Evolutionary conservation across 2,888 invertebrate species (phyloP).

Genomic region (Erpobdella octoculata): DNA sequence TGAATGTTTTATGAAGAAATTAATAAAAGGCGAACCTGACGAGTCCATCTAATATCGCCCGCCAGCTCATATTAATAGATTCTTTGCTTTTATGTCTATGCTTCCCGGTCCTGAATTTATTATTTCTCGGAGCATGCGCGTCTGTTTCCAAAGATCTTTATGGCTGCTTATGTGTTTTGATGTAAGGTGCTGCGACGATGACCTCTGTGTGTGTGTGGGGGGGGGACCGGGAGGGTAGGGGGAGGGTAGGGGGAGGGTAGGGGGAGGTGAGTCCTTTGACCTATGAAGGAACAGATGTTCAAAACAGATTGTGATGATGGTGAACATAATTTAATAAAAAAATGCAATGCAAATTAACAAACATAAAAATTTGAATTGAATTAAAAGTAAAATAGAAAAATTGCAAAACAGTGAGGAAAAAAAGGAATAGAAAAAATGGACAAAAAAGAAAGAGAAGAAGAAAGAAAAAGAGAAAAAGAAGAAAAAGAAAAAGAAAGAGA

Average conservation of each 20-base stretch:
- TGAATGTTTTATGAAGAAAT: conserved; percentile 8
- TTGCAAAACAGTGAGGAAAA: no score
- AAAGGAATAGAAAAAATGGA: no score
- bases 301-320: no score
- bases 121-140: no score
- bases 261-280: not conserved
- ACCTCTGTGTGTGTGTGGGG: not conserved
- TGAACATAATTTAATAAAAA: no score
- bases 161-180: not conserved
- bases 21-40: conserved; percentile 5
- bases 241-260: not conserved
- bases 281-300: not conserved
- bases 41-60: not conserved
- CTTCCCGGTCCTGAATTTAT: conserved; percentile 4
- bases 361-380: no score
- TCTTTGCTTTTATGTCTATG: conserved; percentile 13
- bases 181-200: not conserved
- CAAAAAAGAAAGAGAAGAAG: no score
- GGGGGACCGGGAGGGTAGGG: not conserved
- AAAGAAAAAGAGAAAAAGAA: no score
- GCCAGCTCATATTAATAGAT: conserved; percentile 1
- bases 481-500: no score
- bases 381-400: no score
- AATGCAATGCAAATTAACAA: no score
- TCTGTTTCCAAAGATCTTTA: no score